These are phyloP conservation scores for Amazona vittata DNA, from an alignment of 2,113 vertebrate genomes.

Conservation along the genomic window DNA sequence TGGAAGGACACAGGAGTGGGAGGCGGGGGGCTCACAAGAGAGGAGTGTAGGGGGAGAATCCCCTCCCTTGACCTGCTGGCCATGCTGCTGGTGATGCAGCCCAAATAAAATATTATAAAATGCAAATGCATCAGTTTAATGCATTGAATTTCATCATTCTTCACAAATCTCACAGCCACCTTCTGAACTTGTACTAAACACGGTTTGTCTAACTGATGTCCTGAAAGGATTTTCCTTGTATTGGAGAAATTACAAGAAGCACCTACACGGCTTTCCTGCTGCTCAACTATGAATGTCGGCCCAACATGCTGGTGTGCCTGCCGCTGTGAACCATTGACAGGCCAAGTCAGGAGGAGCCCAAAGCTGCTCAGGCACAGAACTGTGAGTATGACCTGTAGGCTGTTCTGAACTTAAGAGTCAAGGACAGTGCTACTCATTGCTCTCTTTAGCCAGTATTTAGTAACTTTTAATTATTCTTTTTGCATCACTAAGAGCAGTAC, in stretches of 20 bases:
- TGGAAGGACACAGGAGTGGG: neutral
- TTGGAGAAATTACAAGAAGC: neutral
- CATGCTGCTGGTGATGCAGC: no score
- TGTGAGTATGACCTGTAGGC: neutral
- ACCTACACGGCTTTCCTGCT: neutral
- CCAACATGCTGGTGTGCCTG: accelerated
- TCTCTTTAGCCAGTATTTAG: neutral
- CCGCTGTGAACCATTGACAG: neutral
- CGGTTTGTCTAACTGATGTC: neutral
- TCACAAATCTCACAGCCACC: neutral
- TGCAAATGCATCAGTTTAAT: neutral
- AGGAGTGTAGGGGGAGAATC: neutral
- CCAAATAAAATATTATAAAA: neutral
- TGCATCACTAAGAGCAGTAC: neutral
- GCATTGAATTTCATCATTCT: neutral
- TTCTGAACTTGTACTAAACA: neutral
- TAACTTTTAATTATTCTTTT: neutral
- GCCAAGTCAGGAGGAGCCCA: neutral
- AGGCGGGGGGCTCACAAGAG: neutral
- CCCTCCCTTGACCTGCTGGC: neutral
- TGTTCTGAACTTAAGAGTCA: neutral
- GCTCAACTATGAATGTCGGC: neutral
- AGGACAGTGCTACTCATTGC: neutral
- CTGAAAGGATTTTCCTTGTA: neutral
- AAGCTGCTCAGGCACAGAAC: neutral